Base-by-base conservation (phyloP, 1,140 invertebrate genomes). In the Stegodyphus dumicola region DNA sequence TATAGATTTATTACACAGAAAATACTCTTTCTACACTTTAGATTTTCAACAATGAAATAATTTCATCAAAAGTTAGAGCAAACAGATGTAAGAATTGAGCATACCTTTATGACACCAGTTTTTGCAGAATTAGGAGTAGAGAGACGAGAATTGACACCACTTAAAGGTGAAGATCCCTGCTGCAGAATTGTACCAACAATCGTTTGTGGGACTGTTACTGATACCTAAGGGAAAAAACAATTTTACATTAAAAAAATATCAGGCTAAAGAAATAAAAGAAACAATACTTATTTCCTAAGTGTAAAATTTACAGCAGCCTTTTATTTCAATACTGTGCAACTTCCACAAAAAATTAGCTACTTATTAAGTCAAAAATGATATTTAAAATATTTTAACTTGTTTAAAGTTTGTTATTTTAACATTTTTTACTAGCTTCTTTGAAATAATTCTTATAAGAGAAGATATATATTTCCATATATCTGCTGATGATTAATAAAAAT, bases 171-270 rank as follows among this genome's bases (percentile, higher is more conserved):
- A 11, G 80, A 9, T 18, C 80, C 80, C 64, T 73, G 79, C 13
- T 84, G 81, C n/a, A 85, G 18, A 85, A 85, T 77, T 51, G 83
- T 85, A 10, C 75, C 75, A 17, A 85, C 83, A 64, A 85, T 69
- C 17, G 83, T 77, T 52, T 85, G 83, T 64, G 83, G 65, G 51
- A 48, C 75, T 60, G 83, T 70, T 17, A 75, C 74, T 51, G 71
- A 65, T 49, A 17, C 75, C 75, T 77, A 65, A 49, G 65, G 51
- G 48, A 56, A 2, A 60, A 60, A 60, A 60, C 56, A 60, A 60
- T 60, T 60, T 60, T 60, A 9, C 56, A 11, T 67, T 67, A 15
- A n/a, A 15, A n/a, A 67, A 67, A 67, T 1, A 2, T 1, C n/a
- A 17, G n/a, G 6, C 7, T 67, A 67, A 67, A 67, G 1, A n/a